Conservation (phyloP, 2,888 invertebrate genomes). For the Ormyrus nitidulus region DNA sequence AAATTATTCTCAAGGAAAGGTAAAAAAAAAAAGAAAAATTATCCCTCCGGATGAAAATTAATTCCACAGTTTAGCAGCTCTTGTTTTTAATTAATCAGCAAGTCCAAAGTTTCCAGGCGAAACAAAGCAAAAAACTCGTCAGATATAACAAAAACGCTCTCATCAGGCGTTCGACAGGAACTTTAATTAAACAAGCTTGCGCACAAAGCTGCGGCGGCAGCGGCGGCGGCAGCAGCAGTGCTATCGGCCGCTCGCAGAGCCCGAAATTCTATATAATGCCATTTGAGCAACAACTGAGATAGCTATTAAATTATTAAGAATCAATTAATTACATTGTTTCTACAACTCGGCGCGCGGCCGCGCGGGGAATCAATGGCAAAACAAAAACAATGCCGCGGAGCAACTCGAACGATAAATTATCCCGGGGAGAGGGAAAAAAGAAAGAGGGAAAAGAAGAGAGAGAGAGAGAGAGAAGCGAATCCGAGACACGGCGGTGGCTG, state of each 20-base stretch:
- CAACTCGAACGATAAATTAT: conserved; percentile 54
- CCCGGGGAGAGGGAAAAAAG: conserved; percentile 37
- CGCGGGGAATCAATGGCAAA: conserved; percentile 49
- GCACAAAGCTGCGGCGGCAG: no score
- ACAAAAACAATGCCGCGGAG: conserved; percentile 43
- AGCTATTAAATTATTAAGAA: conserved; percentile 36
- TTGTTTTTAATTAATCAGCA: neutral
- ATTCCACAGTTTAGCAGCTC: neutral
- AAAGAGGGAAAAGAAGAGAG: conserved; percentile 51
- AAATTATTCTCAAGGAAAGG: neutral
- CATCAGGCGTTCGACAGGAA: neutral
- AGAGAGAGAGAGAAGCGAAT: conserved; percentile 30
- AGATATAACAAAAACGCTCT: neutral
- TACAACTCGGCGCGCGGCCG: neutral
- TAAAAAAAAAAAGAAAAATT: neutral
- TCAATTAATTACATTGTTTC: conserved; percentile 31
- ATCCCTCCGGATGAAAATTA: neutral
- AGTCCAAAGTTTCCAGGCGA: neutral
- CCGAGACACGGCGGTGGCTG: conserved; percentile 33
- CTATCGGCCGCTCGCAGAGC: neutral
- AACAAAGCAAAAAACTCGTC: neutral
- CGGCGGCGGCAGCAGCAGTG: neutral
- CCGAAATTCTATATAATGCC: neutral
- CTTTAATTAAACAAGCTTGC: no score
- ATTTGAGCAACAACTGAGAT: conserved; percentile 1